Base-by-base conservation (phyloP, 2,113 vertebrate genomes). In the Chionodraco myersi region DNA sequence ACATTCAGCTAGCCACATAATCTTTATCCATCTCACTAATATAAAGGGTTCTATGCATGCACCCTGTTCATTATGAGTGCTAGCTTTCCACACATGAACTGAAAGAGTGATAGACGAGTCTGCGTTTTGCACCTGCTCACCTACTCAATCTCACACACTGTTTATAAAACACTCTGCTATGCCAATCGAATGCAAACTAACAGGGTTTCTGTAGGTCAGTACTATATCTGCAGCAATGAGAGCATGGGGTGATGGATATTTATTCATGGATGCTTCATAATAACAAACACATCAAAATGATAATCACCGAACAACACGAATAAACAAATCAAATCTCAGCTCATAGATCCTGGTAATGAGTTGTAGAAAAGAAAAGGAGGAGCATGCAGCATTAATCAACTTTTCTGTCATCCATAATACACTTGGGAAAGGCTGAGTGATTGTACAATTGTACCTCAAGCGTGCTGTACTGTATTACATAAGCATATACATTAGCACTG, bases 391-490 rank as follows among this genome's bases (percentile, higher is more conserved):
- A 79, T 47, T 83, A 65, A 72, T 83, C 63, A 90, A 68, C 75
- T 70, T 5, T 61, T 71, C 68, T 68, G 81, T 84, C 77, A 76
- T n/a, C 23, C 34, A 73, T 73, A 77, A 69, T 75, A 73, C 64
- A 88, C 82, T 82, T 18, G 73, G 60, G 82, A 81, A 67, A 68
- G 65, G 59, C 69, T 86, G 89, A 92, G 70, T 84, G 71, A 90
- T 88, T 84, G 79, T 79, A 84, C 63, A 88, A 84, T 88, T 79
- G 69, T 51, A 45, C 81, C 73, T 16, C 41, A 63, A 82, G 80
- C 48, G 15, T 61, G 51, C 64, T 79, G 58, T 66, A 87, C 77
- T 73, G 85, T 77, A 79, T 93, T 91, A 91, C 86, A 91, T 92
- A 93, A 91, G 65, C 44, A 79, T 84, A 52, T 75, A 79, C 45